These are phyloP conservation scores for Leucoraja erinaceus DNA, from an alignment of 2,113 vertebrate genomes.

Conservation along the genomic window DNA sequence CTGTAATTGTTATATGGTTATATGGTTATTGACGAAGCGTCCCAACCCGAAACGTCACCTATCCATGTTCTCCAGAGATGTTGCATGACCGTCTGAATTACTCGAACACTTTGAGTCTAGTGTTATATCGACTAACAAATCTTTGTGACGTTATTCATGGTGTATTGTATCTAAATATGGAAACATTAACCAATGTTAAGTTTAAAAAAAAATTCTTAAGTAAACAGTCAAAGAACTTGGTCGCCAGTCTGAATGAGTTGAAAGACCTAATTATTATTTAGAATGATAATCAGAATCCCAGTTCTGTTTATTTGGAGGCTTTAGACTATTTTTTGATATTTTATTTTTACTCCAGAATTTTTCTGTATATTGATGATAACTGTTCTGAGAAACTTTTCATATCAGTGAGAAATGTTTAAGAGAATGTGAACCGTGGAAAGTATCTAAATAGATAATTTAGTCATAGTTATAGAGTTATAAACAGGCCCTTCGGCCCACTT, in stretches of 20 bases:
- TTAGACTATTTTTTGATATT: neutral
- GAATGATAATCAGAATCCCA: neutral
- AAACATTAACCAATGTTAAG: no score
- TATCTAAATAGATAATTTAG: neutral
- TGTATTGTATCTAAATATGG: no score
- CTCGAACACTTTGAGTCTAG: no score
- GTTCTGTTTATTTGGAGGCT: neutral
- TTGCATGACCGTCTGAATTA: no score
- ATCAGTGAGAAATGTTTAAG: neutral
- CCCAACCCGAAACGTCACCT: no score
- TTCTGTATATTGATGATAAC: neutral
- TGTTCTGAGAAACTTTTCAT: neutral
- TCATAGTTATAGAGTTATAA: no score
- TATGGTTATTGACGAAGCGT: no score
- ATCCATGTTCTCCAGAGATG: no score
- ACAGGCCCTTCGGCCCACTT: no score
- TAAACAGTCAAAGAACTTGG: neutral
- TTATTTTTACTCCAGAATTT: neutral
- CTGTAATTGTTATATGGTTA: no score
- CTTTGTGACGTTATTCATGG: no score
- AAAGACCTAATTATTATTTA: neutral
- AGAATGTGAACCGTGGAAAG: neutral
- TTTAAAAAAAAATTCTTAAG: neutral
- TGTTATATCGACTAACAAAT: no score
- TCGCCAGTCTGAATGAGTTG: neutral